phyloP scores from a whole-genome alignment of 2,797 vertebrate species.

The Tamandua tetradactyla region DNA sequence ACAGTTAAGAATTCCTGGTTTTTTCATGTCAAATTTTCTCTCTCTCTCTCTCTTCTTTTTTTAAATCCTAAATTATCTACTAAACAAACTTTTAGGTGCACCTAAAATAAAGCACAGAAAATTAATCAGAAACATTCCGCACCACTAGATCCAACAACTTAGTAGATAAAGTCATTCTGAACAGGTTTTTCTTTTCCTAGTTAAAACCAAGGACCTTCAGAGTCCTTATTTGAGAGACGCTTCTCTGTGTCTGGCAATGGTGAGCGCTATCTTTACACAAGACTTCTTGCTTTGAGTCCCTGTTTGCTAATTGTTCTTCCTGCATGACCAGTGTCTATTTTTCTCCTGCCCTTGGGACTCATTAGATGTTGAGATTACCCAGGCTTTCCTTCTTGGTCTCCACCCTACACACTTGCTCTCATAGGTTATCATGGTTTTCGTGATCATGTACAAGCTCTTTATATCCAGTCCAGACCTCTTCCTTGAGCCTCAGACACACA shows the following conservation, averaged over 20 bases:
- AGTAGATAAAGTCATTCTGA: slow-evolving; percentile 64
- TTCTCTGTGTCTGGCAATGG: neutral
- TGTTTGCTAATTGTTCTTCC: neutral
- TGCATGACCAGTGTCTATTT: neutral
- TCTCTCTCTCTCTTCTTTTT: too few relatives aligned
- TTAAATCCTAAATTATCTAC: slow-evolving; percentile 40
- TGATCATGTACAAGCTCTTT: neutral
- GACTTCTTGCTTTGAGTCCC: neutral
- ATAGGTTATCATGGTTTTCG: neutral
- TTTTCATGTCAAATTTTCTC: slow-evolving; percentile 28
- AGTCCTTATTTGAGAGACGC: neutral
- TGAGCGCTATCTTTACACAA: neutral
- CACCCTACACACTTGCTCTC: neutral
- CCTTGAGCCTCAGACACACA: neutral
- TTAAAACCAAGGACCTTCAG: neutral
- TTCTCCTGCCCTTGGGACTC: neutral
- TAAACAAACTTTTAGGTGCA: slow-evolving; percentile 24
- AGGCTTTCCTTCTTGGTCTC: neutral
- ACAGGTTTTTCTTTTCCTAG: slow-evolving; percentile 37
- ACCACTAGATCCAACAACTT: slow-evolving; percentile 42
- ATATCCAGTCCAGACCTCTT: neutral
- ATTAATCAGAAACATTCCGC: slow-evolving; percentile 63
- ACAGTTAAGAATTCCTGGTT: slow-evolving; percentile 42
- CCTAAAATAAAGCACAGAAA: slow-evolving; percentile 53
- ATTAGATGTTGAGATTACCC: neutral